These are phyloP conservation scores for Villa cingulata DNA, from an alignment of 2,888 invertebrate genomes.

Conservation along the genomic window DNA sequence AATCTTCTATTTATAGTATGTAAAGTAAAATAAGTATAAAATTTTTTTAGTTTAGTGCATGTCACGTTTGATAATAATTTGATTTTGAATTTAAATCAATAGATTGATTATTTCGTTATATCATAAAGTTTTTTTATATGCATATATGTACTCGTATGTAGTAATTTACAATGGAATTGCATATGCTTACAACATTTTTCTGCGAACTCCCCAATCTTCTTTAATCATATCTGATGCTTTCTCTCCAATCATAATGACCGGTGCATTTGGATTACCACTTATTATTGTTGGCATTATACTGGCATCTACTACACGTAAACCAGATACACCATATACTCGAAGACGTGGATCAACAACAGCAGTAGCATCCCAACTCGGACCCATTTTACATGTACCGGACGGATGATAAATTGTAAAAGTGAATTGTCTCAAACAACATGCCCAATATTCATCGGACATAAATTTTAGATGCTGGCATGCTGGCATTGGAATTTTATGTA, in stretches of 20 bases:
- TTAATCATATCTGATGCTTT: slow-evolving; percentile 82
- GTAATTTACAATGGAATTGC: too few species aligned
- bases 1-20: too few species aligned
- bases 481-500: slow-evolving; percentile 67
- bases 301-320: slow-evolving; percentile 67
- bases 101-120: too few species aligned
- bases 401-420: slow-evolving; percentile 78
- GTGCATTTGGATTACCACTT: slow-evolving; percentile 83
- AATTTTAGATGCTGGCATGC: slow-evolving; percentile 60
- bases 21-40: too few species aligned
- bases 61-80: too few species aligned
- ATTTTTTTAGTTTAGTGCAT: too few species aligned
- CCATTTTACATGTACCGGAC: slow-evolving; percentile 77
- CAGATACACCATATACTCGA: slow-evolving; percentile 62
- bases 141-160: too few species aligned
- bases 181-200: too few species aligned
- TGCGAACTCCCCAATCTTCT: slow-evolving; percentile 55
- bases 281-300: slow-evolving; percentile 81
- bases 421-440: slow-evolving; percentile 68
- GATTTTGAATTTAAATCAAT: too few species aligned
- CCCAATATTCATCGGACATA: slow-evolving; percentile 75
- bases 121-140: too few species aligned
- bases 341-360: slow-evolving; percentile 70
- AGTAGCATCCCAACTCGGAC: slow-evolving; percentile 55
- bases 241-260: slow-evolving; percentile 81